phyloP scores from a whole-genome alignment of 2,113 vertebrate species.

The Rhagologus leucostigma region DNA sequence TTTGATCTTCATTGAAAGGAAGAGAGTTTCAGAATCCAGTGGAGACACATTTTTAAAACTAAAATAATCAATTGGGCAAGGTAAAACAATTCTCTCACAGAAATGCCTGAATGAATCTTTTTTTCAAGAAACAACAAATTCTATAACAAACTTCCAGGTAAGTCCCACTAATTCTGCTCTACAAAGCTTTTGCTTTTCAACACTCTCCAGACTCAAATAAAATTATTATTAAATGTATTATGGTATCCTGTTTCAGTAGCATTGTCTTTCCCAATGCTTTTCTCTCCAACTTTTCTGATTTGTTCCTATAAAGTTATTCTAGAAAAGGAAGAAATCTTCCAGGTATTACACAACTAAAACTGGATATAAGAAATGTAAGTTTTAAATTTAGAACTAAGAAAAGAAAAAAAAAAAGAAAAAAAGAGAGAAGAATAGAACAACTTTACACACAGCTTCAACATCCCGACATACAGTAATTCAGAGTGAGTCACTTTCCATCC shows the following conservation, averaged over 20 bases:
- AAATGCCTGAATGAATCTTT: constrained; percentile 26
- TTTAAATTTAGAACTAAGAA: not conserved
- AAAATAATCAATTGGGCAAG: not conserved
- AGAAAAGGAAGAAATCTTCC: not conserved
- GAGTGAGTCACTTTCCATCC: constrained; percentile 24
- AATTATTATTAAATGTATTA: constrained; percentile 23
- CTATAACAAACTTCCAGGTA: constrained; percentile 33
- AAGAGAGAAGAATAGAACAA: not conserved
- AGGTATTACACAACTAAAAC: not conserved
- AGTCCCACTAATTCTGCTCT: constrained; percentile 43
- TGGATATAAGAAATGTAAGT: not conserved
- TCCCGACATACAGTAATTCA: constrained; percentile 2
- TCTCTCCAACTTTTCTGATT: constrained; percentile 2
- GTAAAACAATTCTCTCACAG: not conserved
- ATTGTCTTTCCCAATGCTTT: constrained; percentile 18
- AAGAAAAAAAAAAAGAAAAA: not conserved
- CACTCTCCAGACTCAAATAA: not conserved
- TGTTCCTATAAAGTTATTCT: not conserved
- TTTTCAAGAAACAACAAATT: constrained; percentile 20
- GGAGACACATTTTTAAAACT: not conserved
- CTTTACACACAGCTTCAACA: not conserved
- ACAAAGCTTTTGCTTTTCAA: constrained; percentile 42
- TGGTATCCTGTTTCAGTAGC: constrained; percentile 3
- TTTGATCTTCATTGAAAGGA: not conserved
- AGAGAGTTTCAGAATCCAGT: not conserved